Base-by-base conservation (phyloP, 2,888 invertebrate genomes). In the Hyles lineata region DNA sequence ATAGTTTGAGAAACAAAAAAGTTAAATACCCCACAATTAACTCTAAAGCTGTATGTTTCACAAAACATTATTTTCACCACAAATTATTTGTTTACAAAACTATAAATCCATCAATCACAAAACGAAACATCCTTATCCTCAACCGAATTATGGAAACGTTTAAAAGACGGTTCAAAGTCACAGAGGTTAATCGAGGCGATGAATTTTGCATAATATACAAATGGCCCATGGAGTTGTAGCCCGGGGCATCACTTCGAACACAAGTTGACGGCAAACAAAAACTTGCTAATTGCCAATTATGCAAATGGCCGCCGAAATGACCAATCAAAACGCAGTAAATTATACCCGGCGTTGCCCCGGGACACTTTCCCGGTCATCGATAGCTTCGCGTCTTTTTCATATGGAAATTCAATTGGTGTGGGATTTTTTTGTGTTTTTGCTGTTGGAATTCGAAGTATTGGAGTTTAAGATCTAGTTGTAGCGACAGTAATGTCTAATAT, bases 281-380 rank as follows among this genome's bases (percentile, higher is more conserved):
- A 91, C 89, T 90, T 88, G 87, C 88, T 90, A 91, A 91, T 91
- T 89, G 90, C 80, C 90, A 89, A 92, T 92, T 93, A 92, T 92
- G 92, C 87, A 91, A 91, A 93, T 92, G 83, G 72, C 76, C 78
- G 80, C 82, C 85, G 85, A 84, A 88, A 89, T 90, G 90, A 91
- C 88, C 91, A 90, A 92, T 92, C 92, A 90, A 92, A 92, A 89
- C 86, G 89, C 87, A 87, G 87, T 92, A 89, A 92, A 92, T 92
- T 89, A 92, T 93, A 92, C 91, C 88, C 74, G 79, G 74, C 79
- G 85, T 80, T 85, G 82, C 84, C 82, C 73, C 78, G 78, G 82
- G 87, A 81, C 75, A 76, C 79, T 82, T 82, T 80, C 72, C 82
- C 78, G 74, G 72, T 73, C 80, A 80, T 84, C 76, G 80, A 80